Evolutionary conservation across 2,797 vertebrate genomes (phyloP).

Genomic region (Xenops minutus): DNA sequence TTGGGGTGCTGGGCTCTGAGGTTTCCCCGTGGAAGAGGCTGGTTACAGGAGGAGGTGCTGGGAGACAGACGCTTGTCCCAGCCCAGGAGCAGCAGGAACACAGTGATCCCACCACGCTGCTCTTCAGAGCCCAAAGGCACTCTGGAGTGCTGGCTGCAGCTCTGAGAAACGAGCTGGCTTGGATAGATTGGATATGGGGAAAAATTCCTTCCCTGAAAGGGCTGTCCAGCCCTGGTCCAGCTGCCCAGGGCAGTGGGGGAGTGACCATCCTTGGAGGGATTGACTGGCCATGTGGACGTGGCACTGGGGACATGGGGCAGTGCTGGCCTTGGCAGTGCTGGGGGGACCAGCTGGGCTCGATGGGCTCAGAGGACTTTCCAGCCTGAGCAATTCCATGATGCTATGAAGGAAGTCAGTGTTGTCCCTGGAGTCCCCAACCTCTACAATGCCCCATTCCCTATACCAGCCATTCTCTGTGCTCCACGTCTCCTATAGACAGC

Average conservation of each 20-base stretch:
- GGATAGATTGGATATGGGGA: not conserved
- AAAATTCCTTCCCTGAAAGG: not conserved
- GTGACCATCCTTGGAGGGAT: not conserved
- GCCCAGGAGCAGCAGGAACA: not conserved
- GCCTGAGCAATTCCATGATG: not conserved
- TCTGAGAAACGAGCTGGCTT: not conserved
- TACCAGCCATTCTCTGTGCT: not conserved
- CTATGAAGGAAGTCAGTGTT: accelerated
- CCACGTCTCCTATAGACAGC: too few relatives aligned
- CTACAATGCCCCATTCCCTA: not conserved
- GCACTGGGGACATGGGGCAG: not conserved
- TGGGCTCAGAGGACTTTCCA: not conserved
- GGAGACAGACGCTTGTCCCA: accelerated
- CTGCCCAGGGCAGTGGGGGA: not conserved
- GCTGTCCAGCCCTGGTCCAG: too few relatives aligned
- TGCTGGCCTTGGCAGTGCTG: not conserved
- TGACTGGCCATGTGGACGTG: not conserved
- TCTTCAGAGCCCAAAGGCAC: too few relatives aligned
- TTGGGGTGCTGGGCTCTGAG: accelerated
- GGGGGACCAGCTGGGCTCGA: accelerated
- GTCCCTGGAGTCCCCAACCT: not conserved
- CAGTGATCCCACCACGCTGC: not conserved
- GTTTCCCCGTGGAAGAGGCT: accelerated
- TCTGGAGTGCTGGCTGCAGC: not conserved
- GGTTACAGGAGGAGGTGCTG: too few relatives aligned